Conservation (phyloP, 30 jellyfish, hydroid and myxozoan genomes). For the Calvadosia cruxmelitensis region DNA sequence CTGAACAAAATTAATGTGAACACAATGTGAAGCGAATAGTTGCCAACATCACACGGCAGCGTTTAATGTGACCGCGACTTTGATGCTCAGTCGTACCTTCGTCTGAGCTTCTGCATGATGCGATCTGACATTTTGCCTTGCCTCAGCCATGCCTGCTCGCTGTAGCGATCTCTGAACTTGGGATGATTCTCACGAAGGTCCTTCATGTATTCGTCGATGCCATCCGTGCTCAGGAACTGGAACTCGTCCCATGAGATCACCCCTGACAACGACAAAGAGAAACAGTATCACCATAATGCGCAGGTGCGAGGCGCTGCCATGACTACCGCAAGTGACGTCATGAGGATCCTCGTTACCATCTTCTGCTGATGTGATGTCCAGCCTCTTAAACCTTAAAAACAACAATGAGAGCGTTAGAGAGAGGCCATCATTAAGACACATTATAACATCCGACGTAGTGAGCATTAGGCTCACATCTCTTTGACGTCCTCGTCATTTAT, state of each 20-base stretch:
- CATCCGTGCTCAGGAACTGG: conserved; percentile 20
- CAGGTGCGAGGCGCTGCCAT: conserved; percentile 12
- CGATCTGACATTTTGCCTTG: conserved; percentile 55
- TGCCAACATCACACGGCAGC: too few relatives aligned
- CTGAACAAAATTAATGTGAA: too few relatives aligned
- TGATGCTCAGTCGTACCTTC: conserved; percentile 26
- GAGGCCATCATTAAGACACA: too few relatives aligned
- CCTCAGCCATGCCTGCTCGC: conserved; percentile 56
- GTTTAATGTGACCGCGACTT: too few relatives aligned
- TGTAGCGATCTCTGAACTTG: conserved; percentile 48
- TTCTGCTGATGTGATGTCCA: conserved; percentile 30
- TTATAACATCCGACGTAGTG: too few relatives aligned
- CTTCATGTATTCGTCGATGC: conserved; percentile 34
- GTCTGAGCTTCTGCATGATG: conserved; percentile 43
- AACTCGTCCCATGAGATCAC: conserved; percentile 67
- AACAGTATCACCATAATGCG: background rate
- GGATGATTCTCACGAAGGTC: conserved; percentile 61
- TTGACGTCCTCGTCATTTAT: background rate
- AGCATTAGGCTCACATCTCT: background rate
- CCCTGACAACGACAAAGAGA: conserved; percentile 25
- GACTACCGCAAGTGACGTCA: conserved; percentile 29
- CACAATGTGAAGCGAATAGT: too few relatives aligned
- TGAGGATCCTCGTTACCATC: conserved; percentile 63
- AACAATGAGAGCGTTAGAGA: background rate
- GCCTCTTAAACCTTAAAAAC: conserved; percentile 33